Evolutionary conservation across 2,113 vertebrate species (phyloP).

Genomic region (Cranoglanis bouderius): DNA sequence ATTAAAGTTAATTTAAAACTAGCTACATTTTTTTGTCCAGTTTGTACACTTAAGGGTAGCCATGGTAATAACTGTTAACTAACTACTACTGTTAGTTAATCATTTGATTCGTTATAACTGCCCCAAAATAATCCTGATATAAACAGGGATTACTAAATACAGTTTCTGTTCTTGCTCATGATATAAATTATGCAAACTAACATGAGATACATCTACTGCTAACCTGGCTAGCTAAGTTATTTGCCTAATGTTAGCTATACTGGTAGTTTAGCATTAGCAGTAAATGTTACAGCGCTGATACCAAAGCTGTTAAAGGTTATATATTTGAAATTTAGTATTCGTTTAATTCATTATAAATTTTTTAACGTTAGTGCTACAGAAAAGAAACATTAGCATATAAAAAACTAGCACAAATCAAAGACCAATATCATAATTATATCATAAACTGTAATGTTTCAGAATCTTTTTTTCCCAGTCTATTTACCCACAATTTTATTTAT

Average conservation of each 20-base stretch:
- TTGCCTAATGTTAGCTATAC: neutral
- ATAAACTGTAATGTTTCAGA: neutral
- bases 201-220: neutral
- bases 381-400: neutral
- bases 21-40: no score
- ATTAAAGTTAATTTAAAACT: no score
- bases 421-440: neutral
- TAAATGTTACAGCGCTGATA: neutral
- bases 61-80: neutral
- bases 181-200: neutral
- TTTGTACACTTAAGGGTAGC: no score
- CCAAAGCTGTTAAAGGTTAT: neutral
- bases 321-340: neutral
- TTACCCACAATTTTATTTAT: neutral
- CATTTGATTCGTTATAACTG: neutral
- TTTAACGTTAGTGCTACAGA: neutral
- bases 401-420: neutral
- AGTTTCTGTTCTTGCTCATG: neutral
- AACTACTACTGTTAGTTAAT: neutral
- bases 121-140: neutral
- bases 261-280: neutral
- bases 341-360: neutral
- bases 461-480: neutral
- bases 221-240: neutral
- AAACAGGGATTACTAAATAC: neutral